These are phyloP conservation scores for Achlya flavicornis DNA, from an alignment of 2,888 invertebrate genomes.

Conservation along the genomic window DNA sequence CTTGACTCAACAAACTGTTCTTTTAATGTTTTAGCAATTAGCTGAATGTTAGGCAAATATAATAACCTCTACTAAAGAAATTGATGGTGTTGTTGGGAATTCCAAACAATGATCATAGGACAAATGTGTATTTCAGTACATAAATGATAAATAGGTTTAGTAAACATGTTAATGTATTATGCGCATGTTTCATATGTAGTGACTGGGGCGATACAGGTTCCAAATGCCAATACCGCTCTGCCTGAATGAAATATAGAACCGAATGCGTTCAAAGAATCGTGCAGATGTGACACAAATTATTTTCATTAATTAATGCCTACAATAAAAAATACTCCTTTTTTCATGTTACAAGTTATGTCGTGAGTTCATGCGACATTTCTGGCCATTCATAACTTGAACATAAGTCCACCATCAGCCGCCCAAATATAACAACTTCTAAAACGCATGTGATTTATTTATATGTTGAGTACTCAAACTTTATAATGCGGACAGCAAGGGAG, in stretches of 20 bases:
- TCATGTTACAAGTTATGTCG: no score
- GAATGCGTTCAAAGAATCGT: constrained; percentile 44
- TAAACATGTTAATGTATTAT: constrained; percentile 48
- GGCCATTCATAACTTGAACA: no score
- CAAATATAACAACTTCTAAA: neutral
- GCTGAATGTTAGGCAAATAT: no score
- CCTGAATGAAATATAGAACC: constrained; percentile 67
- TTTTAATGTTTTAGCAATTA: no score
- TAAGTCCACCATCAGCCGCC: no score
- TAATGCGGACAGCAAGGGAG: no score
- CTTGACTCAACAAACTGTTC: neutral
- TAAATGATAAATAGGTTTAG: constrained; percentile 27
- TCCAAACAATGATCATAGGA: no score
- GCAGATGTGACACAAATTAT: constrained; percentile 27
- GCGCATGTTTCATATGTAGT: constrained; percentile 48
- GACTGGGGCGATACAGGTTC: constrained; percentile 57
- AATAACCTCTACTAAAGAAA: no score
- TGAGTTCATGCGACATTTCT: no score
- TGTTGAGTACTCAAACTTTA: neutral
- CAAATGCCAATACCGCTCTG: constrained; percentile 70
- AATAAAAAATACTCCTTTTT: neutral
- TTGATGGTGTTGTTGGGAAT: no score
- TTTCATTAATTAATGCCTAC: neutral
- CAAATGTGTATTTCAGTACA: neutral
- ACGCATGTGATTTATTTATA: neutral